phyloP scores from a whole-genome alignment of 1,140 invertebrate genomes.

The Achatina immaculata region DNA sequence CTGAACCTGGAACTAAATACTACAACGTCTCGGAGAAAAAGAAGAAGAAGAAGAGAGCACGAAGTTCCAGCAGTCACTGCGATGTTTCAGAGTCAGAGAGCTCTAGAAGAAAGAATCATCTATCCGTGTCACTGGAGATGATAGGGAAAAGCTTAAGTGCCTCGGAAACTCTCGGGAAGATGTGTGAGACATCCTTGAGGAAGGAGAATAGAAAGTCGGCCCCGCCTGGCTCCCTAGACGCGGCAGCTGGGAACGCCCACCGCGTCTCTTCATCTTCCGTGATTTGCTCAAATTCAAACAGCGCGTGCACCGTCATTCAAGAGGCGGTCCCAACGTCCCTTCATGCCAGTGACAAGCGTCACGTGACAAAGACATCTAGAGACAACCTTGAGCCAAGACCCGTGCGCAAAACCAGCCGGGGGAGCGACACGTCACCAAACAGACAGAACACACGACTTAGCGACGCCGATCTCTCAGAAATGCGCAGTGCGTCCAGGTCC shows the following conservation, averaged over 20 bases:
- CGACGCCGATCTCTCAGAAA: neutral
- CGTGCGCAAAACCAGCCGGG: neutral
- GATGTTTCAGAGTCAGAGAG: neutral
- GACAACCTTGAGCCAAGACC: neutral
- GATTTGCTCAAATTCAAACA: neutral
- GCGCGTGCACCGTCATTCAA: slow-evolving; percentile 7
- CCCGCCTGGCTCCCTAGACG: neutral
- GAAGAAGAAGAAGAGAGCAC: neutral
- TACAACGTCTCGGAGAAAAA: slow-evolving; percentile 25
- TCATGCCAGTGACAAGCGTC: neutral
- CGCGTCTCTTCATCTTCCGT: neutral
- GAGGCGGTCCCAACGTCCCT: neutral
- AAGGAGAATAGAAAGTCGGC: slow-evolving; percentile 20
- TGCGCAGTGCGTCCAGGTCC: neutral
- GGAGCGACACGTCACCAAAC: neutral
- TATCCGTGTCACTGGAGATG: neutral
- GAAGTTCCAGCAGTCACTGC: neutral
- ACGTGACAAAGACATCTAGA: neutral
- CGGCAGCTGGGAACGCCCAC: neutral
- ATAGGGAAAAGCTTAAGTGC: slow-evolving; percentile 28
- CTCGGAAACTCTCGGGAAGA: slow-evolving; percentile 6
- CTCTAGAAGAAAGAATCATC: neutral
- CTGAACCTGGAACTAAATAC: neutral
- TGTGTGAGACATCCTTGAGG: neutral
- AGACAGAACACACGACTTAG: neutral